phyloP scores from a whole-genome alignment of 1,140 invertebrate species.

The Lepidurus apus region DNA sequence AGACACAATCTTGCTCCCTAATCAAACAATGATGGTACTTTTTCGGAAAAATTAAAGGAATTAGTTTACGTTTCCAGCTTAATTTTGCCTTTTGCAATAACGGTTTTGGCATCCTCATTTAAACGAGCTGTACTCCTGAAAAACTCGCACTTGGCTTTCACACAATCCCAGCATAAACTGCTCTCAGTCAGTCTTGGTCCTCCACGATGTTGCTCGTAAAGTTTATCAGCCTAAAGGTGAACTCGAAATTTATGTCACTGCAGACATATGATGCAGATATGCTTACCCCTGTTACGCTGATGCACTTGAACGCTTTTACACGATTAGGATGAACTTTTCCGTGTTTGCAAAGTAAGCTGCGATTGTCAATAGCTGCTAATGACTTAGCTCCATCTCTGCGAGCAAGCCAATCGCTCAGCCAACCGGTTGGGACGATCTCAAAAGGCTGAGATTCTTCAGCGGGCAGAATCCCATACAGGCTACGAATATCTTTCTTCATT shows the following conservation, averaged over 20 bases:
- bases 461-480: neutral
- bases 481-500: neutral
- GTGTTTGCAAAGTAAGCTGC: constrained; percentile 50
- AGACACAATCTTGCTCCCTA: constrained; percentile 40
- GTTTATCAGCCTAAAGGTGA: constrained; percentile 42
- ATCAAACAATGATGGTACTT: neutral
- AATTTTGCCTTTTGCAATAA: constrained; percentile 41
- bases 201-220: constrained; percentile 49
- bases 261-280: constrained; percentile 17
- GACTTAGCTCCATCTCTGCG: constrained; percentile 41
- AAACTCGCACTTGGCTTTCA: constrained; percentile 48
- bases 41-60: neutral
- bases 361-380: constrained; percentile 47
- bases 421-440: constrained; percentile 51
- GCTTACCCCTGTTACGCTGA: constrained; percentile 43
- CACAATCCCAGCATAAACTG: constrained; percentile 50
- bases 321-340: constrained; percentile 46
- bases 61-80: constrained; percentile 37
- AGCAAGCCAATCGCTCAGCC: constrained; percentile 49
- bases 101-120: constrained; percentile 44
- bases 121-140: constrained; percentile 42
- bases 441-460: constrained; percentile 39
- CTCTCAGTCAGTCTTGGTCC: constrained; percentile 46
- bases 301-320: constrained; percentile 46
- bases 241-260: neutral